These are phyloP conservation scores for Agonopterix heracliana DNA, from an alignment of 2,888 invertebrate species.

Conservation along the genomic window DNA sequence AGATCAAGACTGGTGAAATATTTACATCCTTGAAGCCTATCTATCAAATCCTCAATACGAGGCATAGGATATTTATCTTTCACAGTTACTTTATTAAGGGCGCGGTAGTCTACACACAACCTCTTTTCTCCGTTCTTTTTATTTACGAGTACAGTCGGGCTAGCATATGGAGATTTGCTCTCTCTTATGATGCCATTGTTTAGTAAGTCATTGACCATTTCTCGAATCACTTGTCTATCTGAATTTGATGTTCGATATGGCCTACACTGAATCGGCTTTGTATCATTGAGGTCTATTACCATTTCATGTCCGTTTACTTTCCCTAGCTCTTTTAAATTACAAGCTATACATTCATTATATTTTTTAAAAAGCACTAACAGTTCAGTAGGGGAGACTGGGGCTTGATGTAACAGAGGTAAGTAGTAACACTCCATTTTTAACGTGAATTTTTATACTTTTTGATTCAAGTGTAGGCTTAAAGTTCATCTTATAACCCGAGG, in stretches of 20 bases:
- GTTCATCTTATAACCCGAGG: too few species aligned
- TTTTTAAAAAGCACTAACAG: constrained; percentile 12
- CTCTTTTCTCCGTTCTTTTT: constrained; percentile 25
- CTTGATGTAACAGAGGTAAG: constrained; percentile 10
- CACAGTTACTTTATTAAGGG: constrained; percentile 16
- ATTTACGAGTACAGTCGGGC: constrained; percentile 6
- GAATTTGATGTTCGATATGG: constrained; percentile 1
- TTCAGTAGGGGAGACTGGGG: constrained; percentile 6
- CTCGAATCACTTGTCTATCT: neutral
- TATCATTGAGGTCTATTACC: neutral
- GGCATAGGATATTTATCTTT: constrained; percentile 27
- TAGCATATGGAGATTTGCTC: neutral
- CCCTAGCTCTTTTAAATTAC: too few species aligned
- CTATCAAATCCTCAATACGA: constrained; percentile 29
- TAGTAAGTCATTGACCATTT: neutral
- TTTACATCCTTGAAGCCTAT: constrained; percentile 19
- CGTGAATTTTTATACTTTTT: too few species aligned
- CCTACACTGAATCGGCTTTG: neutral
- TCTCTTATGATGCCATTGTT: neutral
- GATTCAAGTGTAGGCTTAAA: too few species aligned
- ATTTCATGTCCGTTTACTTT: too few species aligned
- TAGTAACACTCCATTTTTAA: neutral
- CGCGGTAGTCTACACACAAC: too few species aligned
- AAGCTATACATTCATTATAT: too few species aligned
- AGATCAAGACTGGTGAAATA: constrained; percentile 19